Evolutionary conservation across 64 coral and sea anemone genomes (phyloP).

Genomic region (Montipora foliosa): DNA sequence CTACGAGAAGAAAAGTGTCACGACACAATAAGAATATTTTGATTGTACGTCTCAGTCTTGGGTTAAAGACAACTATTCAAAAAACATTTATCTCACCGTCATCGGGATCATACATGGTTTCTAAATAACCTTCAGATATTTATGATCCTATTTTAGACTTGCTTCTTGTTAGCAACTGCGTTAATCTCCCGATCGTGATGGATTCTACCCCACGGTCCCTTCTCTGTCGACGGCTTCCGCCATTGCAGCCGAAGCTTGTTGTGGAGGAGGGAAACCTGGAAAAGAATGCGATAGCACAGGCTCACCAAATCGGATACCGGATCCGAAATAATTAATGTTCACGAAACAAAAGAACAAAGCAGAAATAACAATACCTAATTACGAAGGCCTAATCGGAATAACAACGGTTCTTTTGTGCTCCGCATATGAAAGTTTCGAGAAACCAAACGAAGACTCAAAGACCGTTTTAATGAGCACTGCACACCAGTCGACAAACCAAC

Average conservation of each 20-base stretch:
- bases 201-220: slow-evolving; percentile 2
- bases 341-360: no score
- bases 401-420: no score
- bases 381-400: no score
- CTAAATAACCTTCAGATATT: neutral
- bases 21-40: neutral
- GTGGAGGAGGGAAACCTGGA: neutral
- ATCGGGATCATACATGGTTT: slow-evolving; percentile 92
- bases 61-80: neutral
- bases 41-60: no score
- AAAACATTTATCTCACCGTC: slow-evolving; percentile 76
- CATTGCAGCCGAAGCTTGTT: slow-evolving; percentile 78
- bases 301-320: no score
- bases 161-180: neutral
- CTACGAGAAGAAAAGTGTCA: slow-evolving; percentile 34
- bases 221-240: slow-evolving; percentile 37
- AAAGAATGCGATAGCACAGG: neutral
- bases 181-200: slow-evolving; percentile 49
- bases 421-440: no score
- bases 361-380: no score
- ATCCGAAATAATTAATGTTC: no score
- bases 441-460: no score
- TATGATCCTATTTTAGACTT: neutral
- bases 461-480: no score
- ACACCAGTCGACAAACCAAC: no score